These are phyloP conservation scores for Deilephila elpenor DNA, from an alignment of 2,888 invertebrate species.

Conservation along the genomic window DNA sequence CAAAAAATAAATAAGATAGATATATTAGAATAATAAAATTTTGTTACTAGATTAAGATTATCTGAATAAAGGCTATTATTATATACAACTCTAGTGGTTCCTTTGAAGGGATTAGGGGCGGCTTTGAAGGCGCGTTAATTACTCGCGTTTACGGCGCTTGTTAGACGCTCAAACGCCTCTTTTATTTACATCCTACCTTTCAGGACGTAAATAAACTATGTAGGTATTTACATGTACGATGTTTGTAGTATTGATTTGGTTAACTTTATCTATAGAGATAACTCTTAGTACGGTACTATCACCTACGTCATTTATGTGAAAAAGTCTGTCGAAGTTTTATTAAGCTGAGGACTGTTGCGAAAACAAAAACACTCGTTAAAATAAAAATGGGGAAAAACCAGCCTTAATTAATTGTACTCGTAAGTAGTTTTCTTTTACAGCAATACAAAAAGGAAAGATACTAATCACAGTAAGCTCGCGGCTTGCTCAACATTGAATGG, in stretches of 20 bases:
- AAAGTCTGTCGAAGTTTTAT: background rate
- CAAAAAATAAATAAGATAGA: no score
- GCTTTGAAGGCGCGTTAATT: constrained; percentile 63
- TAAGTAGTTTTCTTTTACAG: constrained; percentile 6
- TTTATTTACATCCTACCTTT: constrained; percentile 58
- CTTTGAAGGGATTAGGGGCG: constrained; percentile 62
- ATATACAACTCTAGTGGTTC: constrained; percentile 48
- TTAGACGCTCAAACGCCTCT: constrained; percentile 53
- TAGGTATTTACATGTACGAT: background rate
- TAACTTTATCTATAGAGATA: background rate
- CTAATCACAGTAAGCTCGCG: constrained; percentile 35
- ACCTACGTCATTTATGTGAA: background rate
- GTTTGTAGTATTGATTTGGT: background rate
- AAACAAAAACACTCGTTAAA: background rate
- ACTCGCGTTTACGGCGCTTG: constrained; percentile 58
- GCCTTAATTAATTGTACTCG: background rate
- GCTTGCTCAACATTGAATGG: constrained; percentile 27
- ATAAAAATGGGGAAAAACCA: background rate
- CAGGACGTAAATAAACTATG: constrained; percentile 43
- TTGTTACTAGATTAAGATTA: no score
- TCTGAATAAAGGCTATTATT: no score
- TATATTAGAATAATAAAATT: no score
- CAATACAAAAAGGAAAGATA: constrained; percentile 19
- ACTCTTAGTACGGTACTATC: background rate
- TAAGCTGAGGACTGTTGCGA: background rate